A percentile compares a stretch with the other conserved stretches of the same genome.
These are phyloP conservation scores for Ophion costatus DNA, from an alignment of 2,888 invertebrate species.

Conservation along the genomic window DNA sequence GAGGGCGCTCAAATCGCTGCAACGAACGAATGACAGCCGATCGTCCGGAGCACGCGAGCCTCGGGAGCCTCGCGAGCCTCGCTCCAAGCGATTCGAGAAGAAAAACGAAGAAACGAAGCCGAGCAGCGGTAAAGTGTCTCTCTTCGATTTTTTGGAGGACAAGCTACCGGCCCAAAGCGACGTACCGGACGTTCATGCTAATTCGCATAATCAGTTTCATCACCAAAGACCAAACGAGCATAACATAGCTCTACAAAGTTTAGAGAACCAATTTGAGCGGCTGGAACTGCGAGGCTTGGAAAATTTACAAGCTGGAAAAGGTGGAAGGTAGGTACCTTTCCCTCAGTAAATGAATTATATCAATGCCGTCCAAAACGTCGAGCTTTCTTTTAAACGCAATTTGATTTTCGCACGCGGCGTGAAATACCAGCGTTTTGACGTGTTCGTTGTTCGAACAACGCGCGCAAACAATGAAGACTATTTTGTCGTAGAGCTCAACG, in stretches of 20 bases:
- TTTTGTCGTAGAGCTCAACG: constrained; percentile 72
- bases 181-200: constrained; percentile 82
- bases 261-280: constrained; percentile 75
- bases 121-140: constrained; percentile 89
- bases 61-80: constrained; percentile 84
- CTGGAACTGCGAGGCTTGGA: constrained; percentile 71
- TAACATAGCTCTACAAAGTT: constrained; percentile 66
- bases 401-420: not conserved
- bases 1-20: constrained; percentile 88
- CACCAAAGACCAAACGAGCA: constrained; percentile 53
- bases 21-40: constrained; percentile 82
- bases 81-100: constrained; percentile 80
- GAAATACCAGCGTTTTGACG: not conserved
- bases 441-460: not conserved
- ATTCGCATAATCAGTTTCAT: constrained; percentile 65
- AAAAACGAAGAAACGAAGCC: constrained; percentile 88
- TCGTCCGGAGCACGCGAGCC: constrained; percentile 61
- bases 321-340: constrained; percentile 73
- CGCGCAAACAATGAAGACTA: not conserved
- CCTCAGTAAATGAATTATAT: not conserved
- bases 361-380: no score
- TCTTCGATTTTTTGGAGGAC: constrained; percentile 93
- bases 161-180: constrained; percentile 88
- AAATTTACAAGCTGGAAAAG: constrained; percentile 73
- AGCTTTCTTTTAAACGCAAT: not conserved